Percentiles rank a stretch among this genome's conserved stretches.
phyloP scores from a whole-genome alignment of 2,888 invertebrate genomes.

The Venusia cambrica region DNA sequence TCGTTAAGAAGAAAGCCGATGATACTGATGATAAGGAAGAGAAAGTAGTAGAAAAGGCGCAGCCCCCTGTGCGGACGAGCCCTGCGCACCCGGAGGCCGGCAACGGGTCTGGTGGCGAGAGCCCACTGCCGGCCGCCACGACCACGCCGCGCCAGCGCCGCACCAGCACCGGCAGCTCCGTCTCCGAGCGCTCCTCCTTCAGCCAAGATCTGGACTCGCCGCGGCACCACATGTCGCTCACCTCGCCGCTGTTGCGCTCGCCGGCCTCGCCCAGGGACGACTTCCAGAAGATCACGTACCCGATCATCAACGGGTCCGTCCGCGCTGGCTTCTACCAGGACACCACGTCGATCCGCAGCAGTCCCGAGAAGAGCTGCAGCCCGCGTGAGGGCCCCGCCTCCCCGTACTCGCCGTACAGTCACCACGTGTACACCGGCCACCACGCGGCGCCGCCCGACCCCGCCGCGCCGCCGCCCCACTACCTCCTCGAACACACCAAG shows the following conservation, averaged over 20 bases:
- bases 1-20: conserved; percentile 81
- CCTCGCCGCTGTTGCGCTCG: conserved; percentile 86
- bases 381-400: conserved; percentile 86
- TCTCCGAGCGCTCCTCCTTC: conserved; percentile 89
- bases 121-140: conserved; percentile 55
- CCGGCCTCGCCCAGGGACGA: conserved; percentile 89
- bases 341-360: conserved; percentile 90
- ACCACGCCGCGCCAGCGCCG: conserved; percentile 82
- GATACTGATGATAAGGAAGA: conserved; percentile 76
- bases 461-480: conserved; percentile 64
- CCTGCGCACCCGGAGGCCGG: conserved; percentile 62
- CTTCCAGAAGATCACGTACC: conserved; percentile 85
- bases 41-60: conserved; percentile 50
- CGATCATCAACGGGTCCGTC: conserved; percentile 90
- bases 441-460: too few species aligned
- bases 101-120: conserved; percentile 68
- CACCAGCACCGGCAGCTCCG: conserved; percentile 89
- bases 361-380: conserved; percentile 91
- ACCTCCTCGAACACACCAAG: conserved; percentile 69
- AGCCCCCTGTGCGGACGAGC: conserved; percentile 51
- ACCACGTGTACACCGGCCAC: conserved; percentile 71
- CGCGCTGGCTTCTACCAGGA: conserved; percentile 95
- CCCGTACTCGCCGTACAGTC: conserved; percentile 69
- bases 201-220: conserved; percentile 89
- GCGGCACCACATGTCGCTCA: conserved; percentile 87